phyloP scores from a whole-genome alignment of 2,888 invertebrate species.

The Cosmorhoe ocellata region DNA sequence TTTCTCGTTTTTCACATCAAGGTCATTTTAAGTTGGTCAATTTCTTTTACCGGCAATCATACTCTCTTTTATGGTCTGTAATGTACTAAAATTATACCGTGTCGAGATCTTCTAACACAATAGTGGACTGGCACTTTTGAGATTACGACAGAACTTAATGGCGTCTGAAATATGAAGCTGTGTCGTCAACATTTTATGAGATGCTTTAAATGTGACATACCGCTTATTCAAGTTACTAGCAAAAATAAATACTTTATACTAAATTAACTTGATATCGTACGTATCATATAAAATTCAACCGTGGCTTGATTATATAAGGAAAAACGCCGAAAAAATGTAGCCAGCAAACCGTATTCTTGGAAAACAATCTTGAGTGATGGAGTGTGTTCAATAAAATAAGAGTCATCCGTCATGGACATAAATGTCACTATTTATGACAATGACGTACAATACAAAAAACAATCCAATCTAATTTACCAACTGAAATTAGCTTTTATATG shows the following conservation, averaged over 20 bases:
- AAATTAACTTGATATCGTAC: not conserved
- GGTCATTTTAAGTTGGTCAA: no score
- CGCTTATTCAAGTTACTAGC: conserved; percentile 19
- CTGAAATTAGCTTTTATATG: no score
- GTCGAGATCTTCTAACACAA: not conserved
- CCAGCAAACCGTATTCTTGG: no score
- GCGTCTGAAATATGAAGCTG: conserved; percentile 47
- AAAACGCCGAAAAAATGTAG: no score
- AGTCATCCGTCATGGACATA: no score
- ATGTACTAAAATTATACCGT: not conserved
- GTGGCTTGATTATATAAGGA: not conserved
- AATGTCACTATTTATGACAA: no score
- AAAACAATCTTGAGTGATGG: no score
- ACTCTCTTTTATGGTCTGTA: not conserved
- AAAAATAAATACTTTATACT: conserved; percentile 1
- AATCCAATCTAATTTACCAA: no score
- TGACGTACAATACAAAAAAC: no score
- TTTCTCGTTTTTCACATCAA: no score
- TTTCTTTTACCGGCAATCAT: not conserved
- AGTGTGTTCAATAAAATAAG: no score
- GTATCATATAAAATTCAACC: not conserved
- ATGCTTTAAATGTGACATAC: conserved; percentile 46
- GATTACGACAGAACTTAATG: conserved; percentile 34
- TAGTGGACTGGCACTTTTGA: conserved; percentile 11
- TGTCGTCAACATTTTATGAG: conserved; percentile 50